phyloP scores from a whole-genome alignment of 2,113 vertebrate genomes.

The Pterocles gutturalis region DNA sequence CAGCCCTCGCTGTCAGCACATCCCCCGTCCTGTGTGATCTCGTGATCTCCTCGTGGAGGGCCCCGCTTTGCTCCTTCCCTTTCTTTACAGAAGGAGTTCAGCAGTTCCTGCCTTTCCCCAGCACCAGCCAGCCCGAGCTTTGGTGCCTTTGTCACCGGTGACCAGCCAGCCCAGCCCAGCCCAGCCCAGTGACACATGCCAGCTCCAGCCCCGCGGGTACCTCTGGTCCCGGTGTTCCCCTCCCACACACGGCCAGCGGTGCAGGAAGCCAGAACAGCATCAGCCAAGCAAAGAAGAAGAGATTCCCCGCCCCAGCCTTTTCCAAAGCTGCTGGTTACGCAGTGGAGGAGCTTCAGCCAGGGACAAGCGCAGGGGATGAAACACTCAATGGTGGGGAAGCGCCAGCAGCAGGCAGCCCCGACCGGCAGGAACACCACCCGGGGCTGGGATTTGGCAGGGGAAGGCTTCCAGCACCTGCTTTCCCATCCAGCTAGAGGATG shows the following conservation, averaged over 20 bases:
- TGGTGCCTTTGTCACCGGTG: not conserved
- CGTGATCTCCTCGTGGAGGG: not conserved
- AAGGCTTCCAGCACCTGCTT: not conserved
- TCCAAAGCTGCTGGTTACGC: not conserved
- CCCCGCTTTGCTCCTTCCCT: not conserved
- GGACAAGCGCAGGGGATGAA: fast-evolving
- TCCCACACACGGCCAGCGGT: fast-evolving
- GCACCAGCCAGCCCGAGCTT: not conserved
- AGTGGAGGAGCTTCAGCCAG: not conserved
- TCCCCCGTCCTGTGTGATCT: too few relatives aligned
- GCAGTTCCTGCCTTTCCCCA: not conserved
- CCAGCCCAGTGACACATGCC: not conserved
- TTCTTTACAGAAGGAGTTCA: not conserved
- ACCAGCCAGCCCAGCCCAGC: not conserved
- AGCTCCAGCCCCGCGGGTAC: not conserved
- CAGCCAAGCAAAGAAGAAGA: not conserved
- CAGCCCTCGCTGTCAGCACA: not conserved
- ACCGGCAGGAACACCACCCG: fast-evolving
- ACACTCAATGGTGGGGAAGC: fast-evolving
- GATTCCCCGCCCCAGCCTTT: too few relatives aligned
- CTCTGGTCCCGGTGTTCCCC: not conserved
- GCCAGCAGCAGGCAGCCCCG: fast-evolving
- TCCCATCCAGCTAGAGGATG: not conserved
- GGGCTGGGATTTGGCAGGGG: not conserved
- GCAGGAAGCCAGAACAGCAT: fast-evolving